phyloP scores from a whole-genome alignment of 2,797 vertebrate genomes.

The Dromococcyx pavoninus region DNA sequence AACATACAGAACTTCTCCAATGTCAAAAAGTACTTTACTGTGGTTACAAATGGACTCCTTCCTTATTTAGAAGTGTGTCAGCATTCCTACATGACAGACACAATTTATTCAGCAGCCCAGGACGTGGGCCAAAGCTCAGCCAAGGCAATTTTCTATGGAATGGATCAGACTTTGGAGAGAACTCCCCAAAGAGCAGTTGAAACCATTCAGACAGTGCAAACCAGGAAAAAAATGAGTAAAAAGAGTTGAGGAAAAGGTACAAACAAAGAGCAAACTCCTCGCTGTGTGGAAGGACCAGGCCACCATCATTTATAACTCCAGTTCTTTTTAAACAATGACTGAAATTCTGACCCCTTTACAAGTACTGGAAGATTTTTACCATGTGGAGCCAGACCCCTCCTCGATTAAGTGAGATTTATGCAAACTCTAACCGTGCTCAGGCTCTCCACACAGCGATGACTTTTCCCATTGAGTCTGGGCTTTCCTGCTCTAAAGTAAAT shows the following conservation, averaged over 20 bases:
- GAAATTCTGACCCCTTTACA: neutral
- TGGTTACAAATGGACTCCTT: neutral
- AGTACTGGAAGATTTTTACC: neutral
- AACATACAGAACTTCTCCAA: neutral
- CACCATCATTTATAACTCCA: neutral
- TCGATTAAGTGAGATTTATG: neutral
- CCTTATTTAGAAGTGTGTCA: constrained; percentile 25
- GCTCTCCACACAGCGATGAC: neutral
- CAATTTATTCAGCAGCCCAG: neutral
- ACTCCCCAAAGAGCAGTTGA: neutral
- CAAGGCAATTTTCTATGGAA: neutral
- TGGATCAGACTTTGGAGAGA: neutral
- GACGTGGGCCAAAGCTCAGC: neutral
- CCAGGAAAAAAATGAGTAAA: neutral
- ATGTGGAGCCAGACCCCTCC: neutral
- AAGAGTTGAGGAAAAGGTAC: neutral
- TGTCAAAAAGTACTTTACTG: neutral
- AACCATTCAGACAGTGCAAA: neutral
- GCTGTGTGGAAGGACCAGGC: neutral
- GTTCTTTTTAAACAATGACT: neutral
- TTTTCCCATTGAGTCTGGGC: neutral
- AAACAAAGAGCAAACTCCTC: neutral
- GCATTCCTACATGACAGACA: neutral
- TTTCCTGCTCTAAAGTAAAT: neutral
- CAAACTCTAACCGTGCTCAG: neutral